phyloP scores from a whole-genome alignment of 2,113 vertebrate genomes.

The Serinus canaria region DNA sequence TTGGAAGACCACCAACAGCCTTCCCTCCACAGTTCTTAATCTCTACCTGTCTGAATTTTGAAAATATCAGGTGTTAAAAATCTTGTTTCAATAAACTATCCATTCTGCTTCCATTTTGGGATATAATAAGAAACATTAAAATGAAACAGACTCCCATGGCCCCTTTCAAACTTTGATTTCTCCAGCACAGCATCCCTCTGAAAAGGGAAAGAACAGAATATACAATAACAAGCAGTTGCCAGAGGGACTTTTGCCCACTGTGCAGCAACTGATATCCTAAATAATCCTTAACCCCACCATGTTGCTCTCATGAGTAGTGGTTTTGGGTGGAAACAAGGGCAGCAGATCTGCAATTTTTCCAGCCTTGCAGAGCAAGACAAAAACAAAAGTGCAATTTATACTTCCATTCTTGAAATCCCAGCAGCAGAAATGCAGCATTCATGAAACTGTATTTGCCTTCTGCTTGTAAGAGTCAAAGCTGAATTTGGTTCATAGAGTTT shows the following conservation, averaged over 20 bases:
- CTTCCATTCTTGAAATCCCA: background rate
- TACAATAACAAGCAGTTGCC: background rate
- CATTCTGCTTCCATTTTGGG: background rate
- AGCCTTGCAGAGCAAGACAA: background rate
- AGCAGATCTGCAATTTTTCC: background rate
- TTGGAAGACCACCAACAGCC: constrained; percentile 30
- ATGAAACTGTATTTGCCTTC: background rate
- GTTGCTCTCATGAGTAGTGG: background rate
- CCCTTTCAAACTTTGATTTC: background rate
- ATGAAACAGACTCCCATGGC: background rate
- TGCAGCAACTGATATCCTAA: background rate
- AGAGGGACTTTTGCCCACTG: background rate
- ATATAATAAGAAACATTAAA: background rate
- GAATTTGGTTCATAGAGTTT: background rate
- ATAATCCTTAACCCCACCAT: background rate
- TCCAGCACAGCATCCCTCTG: background rate
- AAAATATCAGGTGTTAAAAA: background rate
- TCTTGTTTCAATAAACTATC: background rate
- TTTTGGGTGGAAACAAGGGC: background rate
- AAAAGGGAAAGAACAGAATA: background rate
- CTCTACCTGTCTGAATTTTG: background rate
- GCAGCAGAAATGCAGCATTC: background rate
- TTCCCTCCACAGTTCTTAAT: background rate
- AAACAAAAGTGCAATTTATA: background rate
- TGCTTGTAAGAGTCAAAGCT: background rate